These are phyloP conservation scores for Nomada ruficornis DNA, from an alignment of 2,888 invertebrate genomes.

Conservation along the genomic window DNA sequence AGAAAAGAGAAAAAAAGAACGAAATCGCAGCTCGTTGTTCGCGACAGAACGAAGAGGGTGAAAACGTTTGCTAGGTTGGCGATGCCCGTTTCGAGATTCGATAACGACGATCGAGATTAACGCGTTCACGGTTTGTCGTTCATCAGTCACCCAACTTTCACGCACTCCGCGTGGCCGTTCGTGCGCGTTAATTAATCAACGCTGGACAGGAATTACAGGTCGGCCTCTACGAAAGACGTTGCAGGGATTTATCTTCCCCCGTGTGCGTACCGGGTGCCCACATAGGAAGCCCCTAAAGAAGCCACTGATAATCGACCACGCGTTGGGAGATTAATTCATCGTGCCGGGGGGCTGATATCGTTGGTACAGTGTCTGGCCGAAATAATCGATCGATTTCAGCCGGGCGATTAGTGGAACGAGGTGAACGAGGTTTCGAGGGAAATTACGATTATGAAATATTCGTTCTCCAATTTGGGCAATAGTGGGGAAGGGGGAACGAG, in stretches of 20 bases:
- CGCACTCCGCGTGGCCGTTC: conserved; percentile 51
- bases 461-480: not conserved
- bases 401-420: conserved; percentile 14
- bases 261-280: conserved; percentile 5
- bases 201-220: conserved; percentile 40
- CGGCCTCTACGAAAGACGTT: conserved; percentile 46
- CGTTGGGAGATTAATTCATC: conserved; percentile 67
- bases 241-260: conserved; percentile 60
- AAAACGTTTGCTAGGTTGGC: conserved; percentile 23
- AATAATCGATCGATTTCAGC: conserved; percentile 53
- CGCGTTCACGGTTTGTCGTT: conserved; percentile 44
- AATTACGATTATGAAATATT: too few species aligned
- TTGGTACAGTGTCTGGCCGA: conserved; percentile 35
- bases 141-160: conserved; percentile 55
- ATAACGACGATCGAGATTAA: conserved; percentile 34
- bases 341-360: conserved; percentile 33
- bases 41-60: conserved; percentile 43
- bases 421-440: not conserved
- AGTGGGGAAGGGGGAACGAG: too few species aligned
- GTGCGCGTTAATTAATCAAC: conserved; percentile 68
- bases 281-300: conserved; percentile 33
- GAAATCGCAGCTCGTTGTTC: conserved; percentile 48
- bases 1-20: conserved; percentile 22
- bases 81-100: conserved; percentile 46
- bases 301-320: conserved; percentile 60